Evolutionary conservation across 2,113 vertebrate genomes (phyloP), one percentile per base, ranked within the genome.

Genomic region (Lucifuga dentata): DNA sequence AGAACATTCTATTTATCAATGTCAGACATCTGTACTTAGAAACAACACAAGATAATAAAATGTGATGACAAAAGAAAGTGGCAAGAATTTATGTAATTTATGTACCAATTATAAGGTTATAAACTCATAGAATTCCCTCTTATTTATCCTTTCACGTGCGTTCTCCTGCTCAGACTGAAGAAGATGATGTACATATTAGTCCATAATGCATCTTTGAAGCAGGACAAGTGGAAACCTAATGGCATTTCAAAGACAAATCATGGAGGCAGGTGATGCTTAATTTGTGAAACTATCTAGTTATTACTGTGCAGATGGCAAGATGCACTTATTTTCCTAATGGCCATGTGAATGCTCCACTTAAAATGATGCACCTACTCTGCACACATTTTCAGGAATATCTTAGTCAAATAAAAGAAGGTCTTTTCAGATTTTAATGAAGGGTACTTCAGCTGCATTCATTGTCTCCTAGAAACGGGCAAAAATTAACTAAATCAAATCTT

Each of bases 231-330:
- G 75, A 70, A 73, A 67, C 69, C 78, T 81, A 90, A 91, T 73
- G 88, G 78, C 66, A 63, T 45, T 87, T 88, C 89, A 81, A 78
- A 86, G 61, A 67, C n/a, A 59, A 23, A n/a, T 49, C 40, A n/a
- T 71, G 81, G 58, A 78, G 83, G 32, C 62, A 67, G 60, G 84
- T 73, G 86, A 83, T 80, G 63, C 62, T 78, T 89, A 81, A 81
- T 78, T 89, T 84, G 36, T 86, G 38, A 87, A 79, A 86, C 80
- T n/a, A 78, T 87, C 66, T 86, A 51, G 73, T 53, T 80, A 23
- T 88, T 88, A 79, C 74, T 49, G 85, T 80, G 76, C 67, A 79
- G 86, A 91, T 69, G 73, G 59, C 70, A 62, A 87, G 84, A 88
- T 80, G 68, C 55, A 68, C 66, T 53, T 9, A 84, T 84, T 81